phyloP scores from a whole-genome alignment of 2,113 vertebrate species.

The Excalfactoria chinensis region DNA sequence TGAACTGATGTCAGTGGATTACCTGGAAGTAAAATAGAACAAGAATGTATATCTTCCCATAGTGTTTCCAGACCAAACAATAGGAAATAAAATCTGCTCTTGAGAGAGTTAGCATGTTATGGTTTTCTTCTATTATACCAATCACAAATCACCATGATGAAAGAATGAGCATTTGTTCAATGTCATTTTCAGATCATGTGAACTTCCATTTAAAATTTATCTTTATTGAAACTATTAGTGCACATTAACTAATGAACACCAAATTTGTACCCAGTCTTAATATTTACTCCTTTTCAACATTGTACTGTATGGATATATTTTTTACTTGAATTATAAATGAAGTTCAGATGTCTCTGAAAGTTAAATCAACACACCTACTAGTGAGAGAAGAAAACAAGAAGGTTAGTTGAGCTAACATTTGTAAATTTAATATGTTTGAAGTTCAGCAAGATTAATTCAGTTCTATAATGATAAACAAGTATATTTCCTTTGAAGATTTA shows the following conservation, averaged over 20 bases:
- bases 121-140: too few relatives aligned
- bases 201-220: rapidly evolving
- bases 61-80: too few relatives aligned
- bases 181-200: neutral
- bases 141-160: neutral
- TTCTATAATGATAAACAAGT: neutral
- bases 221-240: rapidly evolving
- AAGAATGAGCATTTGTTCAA: neutral
- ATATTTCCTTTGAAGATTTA: neutral
- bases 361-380: neutral
- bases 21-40: too few relatives aligned
- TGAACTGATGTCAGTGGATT: neutral
- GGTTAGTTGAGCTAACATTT: neutral
- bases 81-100: too few relatives aligned
- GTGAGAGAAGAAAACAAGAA: neutral
- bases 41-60: too few relatives aligned
- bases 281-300: rapidly evolving
- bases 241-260: neutral
- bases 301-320: rapidly evolving
- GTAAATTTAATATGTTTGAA: neutral
- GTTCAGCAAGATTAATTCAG: neutral
- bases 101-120: too few relatives aligned
- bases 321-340: neutral
- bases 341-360: neutral
- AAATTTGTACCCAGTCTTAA: neutral